phyloP scores from a whole-genome alignment of 1,140 invertebrate species.

The Hormaphis cornu region DNA sequence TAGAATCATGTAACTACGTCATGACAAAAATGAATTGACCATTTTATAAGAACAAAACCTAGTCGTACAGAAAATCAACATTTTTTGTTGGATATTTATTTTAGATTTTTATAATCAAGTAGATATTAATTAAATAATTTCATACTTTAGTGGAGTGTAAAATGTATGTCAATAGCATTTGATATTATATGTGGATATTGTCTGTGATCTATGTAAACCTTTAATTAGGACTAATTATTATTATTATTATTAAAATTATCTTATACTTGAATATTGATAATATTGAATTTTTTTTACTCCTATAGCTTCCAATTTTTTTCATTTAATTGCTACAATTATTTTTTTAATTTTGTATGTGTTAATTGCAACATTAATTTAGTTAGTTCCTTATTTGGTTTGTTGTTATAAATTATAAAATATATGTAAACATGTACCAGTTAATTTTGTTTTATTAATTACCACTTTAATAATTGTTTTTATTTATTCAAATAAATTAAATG shows the following conservation, averaged over 20 bases:
- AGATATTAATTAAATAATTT: background rate
- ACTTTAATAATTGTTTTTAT: no score
- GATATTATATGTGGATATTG: slow-evolving; percentile 4
- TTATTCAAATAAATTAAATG: no score
- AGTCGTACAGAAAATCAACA: slow-evolving; percentile 9
- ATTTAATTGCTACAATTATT: background rate
- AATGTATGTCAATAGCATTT: background rate
- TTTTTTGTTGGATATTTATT: slow-evolving; percentile 8
- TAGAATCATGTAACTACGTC: background rate
- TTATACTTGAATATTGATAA: background rate
- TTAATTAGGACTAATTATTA: background rate
- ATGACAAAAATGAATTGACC: slow-evolving; percentile 4
- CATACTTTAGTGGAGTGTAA: background rate
- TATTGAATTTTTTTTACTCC: background rate
- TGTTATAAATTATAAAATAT: slow-evolving; percentile 5
- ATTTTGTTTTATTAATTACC: no score
- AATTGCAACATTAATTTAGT: background rate
- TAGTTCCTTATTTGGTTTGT: slow-evolving; percentile 10
- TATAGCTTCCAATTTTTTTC: background rate
- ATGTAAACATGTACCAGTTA: background rate
- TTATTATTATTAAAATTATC: background rate
- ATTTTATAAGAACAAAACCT: slow-evolving; percentile 15
- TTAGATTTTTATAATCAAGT: slow-evolving; percentile 1
- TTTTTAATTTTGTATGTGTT: background rate
- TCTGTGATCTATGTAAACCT: slow-evolving; percentile 22